Evolutionary conservation across 2,797 vertebrate genomes (phyloP), one percentile per base, ranked within the genome.

Genomic region (Epinephelus awoara): DNA sequence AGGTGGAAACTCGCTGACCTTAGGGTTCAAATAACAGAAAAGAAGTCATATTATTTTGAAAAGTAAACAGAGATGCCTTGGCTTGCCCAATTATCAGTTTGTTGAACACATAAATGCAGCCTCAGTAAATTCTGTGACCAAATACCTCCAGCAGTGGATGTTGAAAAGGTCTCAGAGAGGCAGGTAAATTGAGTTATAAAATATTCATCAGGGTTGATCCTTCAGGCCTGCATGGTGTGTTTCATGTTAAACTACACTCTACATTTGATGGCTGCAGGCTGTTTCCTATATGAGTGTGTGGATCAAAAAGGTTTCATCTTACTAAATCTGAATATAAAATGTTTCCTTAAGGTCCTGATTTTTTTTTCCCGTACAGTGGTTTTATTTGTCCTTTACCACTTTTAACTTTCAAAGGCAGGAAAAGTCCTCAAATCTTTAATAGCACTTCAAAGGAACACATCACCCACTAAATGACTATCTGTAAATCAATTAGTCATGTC

Each of bases 151-250:
- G 3, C 29, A 1, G 18, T 8, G 46, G 27, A 25, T 7, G 34
- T 9, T 13, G 9, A 34, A 18, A 49, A 40, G 4, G 38, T 58
- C 21, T 52, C 38, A 23, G 25, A 5, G 29, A 56, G 8, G 5
- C 55, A 42, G 49, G 29, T 56, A 55, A 34, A 73, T 19, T 21
- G 7, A 58, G 6, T 25, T 47, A 58, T 78, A 8, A 79, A 79
- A 67, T 21, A 72, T 67, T 50, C 12, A 72, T 42, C 29, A 13
- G 34, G 52, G 4, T 17, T 1, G 6, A 23, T 15, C 15, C 47
- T n/a, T 9, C 15, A 7, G 40, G 14, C 3, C 52, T 54, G 59
- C n/a, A n/a, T n/a, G n/a, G 11, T 21, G 38, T 46, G 72, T 58
- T 50, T 70, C 46, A 40, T 19, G 68, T 52, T 27, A 27, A 25